Percentiles rank a stretch among this genome's conserved stretches.
Evolutionary conservation across 2,113 vertebrate genomes (phyloP).

Genomic region (Pantherophis guttatus): DNA sequence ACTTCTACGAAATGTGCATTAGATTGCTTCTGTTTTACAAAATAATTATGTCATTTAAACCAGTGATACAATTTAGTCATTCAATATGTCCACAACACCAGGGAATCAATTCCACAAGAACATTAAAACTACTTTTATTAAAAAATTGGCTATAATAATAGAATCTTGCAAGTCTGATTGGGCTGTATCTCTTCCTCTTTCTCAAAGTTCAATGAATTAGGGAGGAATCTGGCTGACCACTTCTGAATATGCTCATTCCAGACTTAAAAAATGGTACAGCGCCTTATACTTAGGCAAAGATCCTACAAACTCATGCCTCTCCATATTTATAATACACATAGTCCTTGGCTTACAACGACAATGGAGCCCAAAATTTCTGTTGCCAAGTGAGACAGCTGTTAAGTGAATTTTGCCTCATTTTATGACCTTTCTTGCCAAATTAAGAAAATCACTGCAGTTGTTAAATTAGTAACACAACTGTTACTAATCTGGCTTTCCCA

Average conservation of each 20-base stretch:
- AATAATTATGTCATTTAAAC: background rate
- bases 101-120: background rate
- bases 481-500: background rate
- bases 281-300: background rate
- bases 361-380: background rate
- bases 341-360: background rate
- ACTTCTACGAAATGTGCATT: background rate
- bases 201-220: background rate
- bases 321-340: background rate
- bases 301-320: background rate
- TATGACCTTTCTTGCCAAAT: background rate
- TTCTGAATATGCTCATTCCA: background rate
- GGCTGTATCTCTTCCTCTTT: background rate
- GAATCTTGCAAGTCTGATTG: background rate
- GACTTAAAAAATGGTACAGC: background rate
- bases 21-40: background rate
- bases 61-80: background rate
- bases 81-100: background rate
- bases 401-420: background rate
- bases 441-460: background rate
- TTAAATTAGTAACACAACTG: background rate
- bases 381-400: background rate
- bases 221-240: background rate
- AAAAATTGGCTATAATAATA: background rate
- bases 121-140: background rate